Evolutionary conservation across 2,113 vertebrate species (phyloP).

Genomic region (Lepus americanus): DNA sequence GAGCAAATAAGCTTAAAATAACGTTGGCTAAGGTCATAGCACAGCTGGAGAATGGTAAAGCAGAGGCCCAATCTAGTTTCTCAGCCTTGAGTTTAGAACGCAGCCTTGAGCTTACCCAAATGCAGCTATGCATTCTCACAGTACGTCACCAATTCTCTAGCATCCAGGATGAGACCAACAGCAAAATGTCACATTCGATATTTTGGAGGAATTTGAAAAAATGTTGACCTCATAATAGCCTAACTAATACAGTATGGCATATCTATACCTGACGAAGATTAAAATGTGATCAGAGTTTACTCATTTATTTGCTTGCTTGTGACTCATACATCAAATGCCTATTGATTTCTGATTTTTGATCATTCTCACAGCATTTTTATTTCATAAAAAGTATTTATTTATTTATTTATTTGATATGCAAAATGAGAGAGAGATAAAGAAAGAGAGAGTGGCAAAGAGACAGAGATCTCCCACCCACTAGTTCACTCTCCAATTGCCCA

Average conservation of each 20-base stretch:
- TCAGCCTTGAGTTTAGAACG: background rate
- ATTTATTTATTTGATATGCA: too few relatives aligned
- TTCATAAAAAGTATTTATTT: too few relatives aligned
- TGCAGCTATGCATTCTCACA: background rate
- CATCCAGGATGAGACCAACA: background rate
- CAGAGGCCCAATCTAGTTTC: background rate
- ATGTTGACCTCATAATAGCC: background rate
- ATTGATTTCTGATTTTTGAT: background rate
- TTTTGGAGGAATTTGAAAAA: background rate
- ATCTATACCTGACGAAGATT: background rate
- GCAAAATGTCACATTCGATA: background rate
- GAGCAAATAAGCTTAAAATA: background rate
- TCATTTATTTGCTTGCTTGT: background rate
- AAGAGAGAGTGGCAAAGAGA: too few relatives aligned
- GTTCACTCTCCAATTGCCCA: too few relatives aligned
- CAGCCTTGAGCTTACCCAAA: background rate
- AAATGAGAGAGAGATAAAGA: too few relatives aligned
- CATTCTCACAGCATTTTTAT: too few relatives aligned
- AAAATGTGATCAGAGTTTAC: background rate
- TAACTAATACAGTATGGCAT: background rate
- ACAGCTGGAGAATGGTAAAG: background rate
- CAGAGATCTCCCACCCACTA: too few relatives aligned
- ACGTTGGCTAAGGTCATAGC: background rate
- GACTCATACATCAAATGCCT: background rate
- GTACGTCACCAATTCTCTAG: background rate